Conservation (phyloP, 2,888 invertebrate genomes). For the Hydropsyche betteni region DNA sequence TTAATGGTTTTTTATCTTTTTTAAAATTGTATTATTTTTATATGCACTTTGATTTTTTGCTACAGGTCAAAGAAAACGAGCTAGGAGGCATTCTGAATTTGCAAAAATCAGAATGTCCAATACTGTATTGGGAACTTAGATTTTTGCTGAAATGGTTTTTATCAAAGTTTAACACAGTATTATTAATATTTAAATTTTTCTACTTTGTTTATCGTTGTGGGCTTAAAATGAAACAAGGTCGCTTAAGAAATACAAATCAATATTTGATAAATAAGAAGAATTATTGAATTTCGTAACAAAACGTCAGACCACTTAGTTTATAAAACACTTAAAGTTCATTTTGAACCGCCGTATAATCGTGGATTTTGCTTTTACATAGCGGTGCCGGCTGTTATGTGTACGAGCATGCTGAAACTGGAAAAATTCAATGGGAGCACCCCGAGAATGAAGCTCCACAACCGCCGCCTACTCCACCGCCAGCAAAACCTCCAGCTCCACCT, state of each 20-base stretch:
- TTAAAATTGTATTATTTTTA: neutral
- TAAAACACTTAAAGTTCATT: neutral
- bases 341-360: conserved; percentile 12
- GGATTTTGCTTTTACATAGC: conserved; percentile 57
- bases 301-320: neutral
- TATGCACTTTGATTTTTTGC: conserved; percentile 28
- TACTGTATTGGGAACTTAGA: no score
- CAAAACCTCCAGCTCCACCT: conserved; percentile 20
- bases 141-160: no score
- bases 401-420: conserved; percentile 66
- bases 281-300: no score
- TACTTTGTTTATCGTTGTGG: neutral
- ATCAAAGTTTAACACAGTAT: no score
- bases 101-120: no score
- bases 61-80: neutral
- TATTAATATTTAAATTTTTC: no score
- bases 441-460: conserved; percentile 30
- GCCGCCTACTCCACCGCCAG: conserved; percentile 25
- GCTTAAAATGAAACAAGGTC: neutral
- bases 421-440: conserved; percentile 71
- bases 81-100: no score
- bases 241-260: neutral
- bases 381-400: conserved; percentile 71
- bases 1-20: neutral
- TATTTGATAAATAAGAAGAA: no score